Evolutionary conservation across 1,140 invertebrate species (phyloP).

Genomic region (Cyclina sinensis): DNA sequence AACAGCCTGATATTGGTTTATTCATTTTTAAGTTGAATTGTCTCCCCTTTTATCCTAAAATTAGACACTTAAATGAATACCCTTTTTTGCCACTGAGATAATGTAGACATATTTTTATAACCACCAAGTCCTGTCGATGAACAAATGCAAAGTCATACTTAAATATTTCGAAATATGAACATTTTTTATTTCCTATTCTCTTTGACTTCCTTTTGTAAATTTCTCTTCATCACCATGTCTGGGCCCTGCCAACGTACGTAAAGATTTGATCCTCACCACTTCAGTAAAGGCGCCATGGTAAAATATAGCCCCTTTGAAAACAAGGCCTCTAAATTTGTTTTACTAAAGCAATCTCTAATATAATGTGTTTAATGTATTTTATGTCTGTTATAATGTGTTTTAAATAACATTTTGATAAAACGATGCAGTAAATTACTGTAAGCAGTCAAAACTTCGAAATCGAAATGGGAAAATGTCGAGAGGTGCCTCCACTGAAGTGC

Average conservation of each 20-base stretch:
- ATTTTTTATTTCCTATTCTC: neutral
- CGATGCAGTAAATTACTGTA: slow-evolving; percentile 56
- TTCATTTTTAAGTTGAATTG: too few species aligned
- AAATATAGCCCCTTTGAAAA: slow-evolving; percentile 61
- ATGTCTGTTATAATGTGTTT: slow-evolving; percentile 65
- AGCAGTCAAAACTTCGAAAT: slow-evolving; percentile 65
- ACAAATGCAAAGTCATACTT: too few species aligned
- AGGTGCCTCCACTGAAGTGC: slow-evolving; percentile 30
- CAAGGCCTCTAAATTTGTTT: slow-evolving; percentile 48
- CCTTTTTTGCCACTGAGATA: too few species aligned
- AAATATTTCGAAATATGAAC: neutral
- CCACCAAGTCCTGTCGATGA: too few species aligned
- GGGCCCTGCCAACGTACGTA: slow-evolving; percentile 41
- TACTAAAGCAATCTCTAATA: slow-evolving; percentile 52
- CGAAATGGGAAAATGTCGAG: slow-evolving; percentile 38
- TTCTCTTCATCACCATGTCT: slow-evolving; percentile 5
- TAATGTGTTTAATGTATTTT: slow-evolving; percentile 61
- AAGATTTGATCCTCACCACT: slow-evolving; percentile 51
- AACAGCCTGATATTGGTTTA: too few species aligned
- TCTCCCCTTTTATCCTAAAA: too few species aligned
- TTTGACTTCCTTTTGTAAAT: slow-evolving; percentile 1
- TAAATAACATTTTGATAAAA: slow-evolving; percentile 72
- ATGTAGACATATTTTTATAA: too few species aligned
- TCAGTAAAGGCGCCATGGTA: slow-evolving; percentile 54
- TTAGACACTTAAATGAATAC: too few species aligned